These are phyloP conservation scores for Zelleria hepariella DNA, from an alignment of 2,888 invertebrate genomes.

Conservation along the genomic window DNA sequence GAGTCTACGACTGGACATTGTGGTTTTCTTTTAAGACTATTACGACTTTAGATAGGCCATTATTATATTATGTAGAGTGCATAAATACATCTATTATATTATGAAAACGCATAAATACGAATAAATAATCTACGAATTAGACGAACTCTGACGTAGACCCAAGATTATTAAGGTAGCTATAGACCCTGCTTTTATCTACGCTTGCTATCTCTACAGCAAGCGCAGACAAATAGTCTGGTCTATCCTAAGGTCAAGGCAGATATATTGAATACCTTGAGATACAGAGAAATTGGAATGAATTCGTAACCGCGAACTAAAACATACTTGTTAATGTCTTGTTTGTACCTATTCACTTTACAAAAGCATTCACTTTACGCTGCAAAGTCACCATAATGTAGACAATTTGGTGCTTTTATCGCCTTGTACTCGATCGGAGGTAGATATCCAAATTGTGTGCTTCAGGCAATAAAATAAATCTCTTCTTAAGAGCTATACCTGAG, in stretches of 20 bases:
- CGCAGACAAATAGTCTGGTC: too few relatives aligned
- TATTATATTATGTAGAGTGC: too few relatives aligned
- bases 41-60: too few relatives aligned
- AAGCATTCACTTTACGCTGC: conserved; percentile 44
- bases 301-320: background rate
- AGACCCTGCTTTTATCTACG: too few relatives aligned
- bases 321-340: conserved; percentile 4
- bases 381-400: conserved; percentile 42
- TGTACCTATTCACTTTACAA: conserved; percentile 37
- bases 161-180: too few relatives aligned
- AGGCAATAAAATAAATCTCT: conserved; percentile 68
- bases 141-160: too few relatives aligned
- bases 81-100: too few relatives aligned
- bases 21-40: too few relatives aligned
- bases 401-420: conserved; percentile 32
- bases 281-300: too few relatives aligned
- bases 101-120: too few relatives aligned
- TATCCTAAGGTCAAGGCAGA: background rate
- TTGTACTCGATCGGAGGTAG: conserved; percentile 33
- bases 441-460: conserved; percentile 54
- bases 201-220: too few relatives aligned
- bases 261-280: background rate
- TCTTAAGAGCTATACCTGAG: conserved; percentile 58
- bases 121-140: too few relatives aligned
- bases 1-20: background rate